These are phyloP conservation scores for Copsychus sechellarum DNA, from an alignment of 2,113 vertebrate genomes.

Conservation along the genomic window DNA sequence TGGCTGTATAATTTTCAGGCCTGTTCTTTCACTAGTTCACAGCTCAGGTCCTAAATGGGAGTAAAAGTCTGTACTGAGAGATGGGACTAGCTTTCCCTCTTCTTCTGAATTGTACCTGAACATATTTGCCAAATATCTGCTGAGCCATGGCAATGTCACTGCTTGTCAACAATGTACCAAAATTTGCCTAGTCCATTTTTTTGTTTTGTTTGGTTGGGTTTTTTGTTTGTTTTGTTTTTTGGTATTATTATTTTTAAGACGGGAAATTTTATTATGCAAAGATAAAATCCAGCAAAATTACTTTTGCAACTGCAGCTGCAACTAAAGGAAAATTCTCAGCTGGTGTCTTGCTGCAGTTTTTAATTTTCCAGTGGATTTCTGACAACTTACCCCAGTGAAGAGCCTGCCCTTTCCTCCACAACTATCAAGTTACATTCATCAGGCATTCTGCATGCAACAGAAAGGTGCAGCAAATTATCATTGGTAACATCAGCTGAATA, in stretches of 20 bases:
- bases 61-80: not conserved
- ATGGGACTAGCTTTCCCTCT: not conserved
- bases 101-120: not conserved
- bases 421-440: not conserved
- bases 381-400: not conserved
- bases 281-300: not conserved
- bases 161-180: rapidly evolving
- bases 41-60: not conserved
- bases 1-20: not conserved
- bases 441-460: not conserved
- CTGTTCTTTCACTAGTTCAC: not conserved
- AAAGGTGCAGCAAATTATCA: conserved; percentile 5
- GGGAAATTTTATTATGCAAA: not conserved
- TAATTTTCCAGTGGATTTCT: not conserved
- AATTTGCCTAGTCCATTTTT: not conserved
- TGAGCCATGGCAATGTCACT: not conserved
- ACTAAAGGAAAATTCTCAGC: not conserved
- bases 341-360: not conserved
- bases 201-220: not conserved
- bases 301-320: not conserved
- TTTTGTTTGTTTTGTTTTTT: not conserved
- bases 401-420: not conserved
- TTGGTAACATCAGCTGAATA: not conserved
- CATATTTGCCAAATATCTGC: not conserved
- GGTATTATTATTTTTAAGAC: not conserved